Conservation (phyloP, 2,113 vertebrate species). For the Hydrochoerus hydrochaeris region DNA sequence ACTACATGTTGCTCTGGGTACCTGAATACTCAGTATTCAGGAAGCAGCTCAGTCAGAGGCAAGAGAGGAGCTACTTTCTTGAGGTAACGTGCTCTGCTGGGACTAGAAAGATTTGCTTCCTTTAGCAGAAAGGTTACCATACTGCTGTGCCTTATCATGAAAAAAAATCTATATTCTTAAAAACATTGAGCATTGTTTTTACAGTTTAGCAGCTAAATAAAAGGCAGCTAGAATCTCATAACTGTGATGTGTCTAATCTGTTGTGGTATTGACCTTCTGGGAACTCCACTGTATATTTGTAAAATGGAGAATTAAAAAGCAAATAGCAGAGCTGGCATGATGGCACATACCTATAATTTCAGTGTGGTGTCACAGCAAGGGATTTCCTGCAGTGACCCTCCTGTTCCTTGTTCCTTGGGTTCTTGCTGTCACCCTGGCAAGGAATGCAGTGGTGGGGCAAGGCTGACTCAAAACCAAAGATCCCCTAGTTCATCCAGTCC, state of each 20-base stretch:
- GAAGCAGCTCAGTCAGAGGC: background rate
- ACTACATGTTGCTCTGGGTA: background rate
- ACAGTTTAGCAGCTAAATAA: background rate
- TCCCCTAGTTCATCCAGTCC: background rate
- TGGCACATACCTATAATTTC: background rate
- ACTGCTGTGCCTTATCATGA: background rate
- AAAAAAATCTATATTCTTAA: background rate
- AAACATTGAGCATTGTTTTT: slow-evolving; percentile 13
- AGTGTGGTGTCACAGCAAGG: background rate
- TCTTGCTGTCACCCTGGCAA: background rate
- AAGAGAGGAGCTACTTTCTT: background rate
- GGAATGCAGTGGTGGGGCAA: background rate
- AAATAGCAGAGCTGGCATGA: background rate
- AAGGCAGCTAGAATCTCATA: background rate
- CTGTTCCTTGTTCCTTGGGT: no score
- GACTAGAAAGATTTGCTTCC: background rate
- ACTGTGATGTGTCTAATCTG: background rate
- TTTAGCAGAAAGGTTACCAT: background rate
- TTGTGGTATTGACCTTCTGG: background rate
- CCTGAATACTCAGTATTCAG: background rate
- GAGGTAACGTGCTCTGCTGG: background rate
- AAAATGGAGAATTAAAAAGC: background rate
- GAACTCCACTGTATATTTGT: background rate
- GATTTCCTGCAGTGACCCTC: background rate
- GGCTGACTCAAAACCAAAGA: background rate